phyloP scores from a whole-genome alignment of 64 coral and sea anemone genomes.

The Pachyseris speciosa region DNA sequence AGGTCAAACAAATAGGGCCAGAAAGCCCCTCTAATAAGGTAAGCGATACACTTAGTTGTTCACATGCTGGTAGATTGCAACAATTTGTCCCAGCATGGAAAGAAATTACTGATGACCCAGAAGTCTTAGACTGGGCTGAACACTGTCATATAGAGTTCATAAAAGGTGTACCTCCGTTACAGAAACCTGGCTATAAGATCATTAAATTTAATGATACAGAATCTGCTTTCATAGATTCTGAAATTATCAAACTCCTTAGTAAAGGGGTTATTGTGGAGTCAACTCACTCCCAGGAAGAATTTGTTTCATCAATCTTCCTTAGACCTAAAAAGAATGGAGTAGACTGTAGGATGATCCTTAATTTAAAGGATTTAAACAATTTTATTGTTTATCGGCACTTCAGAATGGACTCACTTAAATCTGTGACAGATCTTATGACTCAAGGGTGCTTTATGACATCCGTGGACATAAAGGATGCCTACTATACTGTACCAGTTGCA shows the following conservation, averaged over 20 bases:
- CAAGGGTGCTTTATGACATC: slow-evolving; percentile 16
- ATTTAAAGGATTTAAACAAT: slow-evolving; percentile 43
- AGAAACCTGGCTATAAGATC: neutral
- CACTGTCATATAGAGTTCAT: no score
- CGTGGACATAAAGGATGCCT: slow-evolving; percentile 38
- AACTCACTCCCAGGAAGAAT: slow-evolving; percentile 18
- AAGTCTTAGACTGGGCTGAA: no score
- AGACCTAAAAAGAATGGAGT: slow-evolving; percentile 50
- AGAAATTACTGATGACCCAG: no score
- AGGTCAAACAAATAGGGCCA: neutral
- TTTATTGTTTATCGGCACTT: slow-evolving; percentile 44
- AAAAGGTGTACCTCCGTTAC: neutral
- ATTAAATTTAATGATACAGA: slow-evolving; percentile 24
- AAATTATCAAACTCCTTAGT: slow-evolving; percentile 48
- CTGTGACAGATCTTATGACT: neutral
- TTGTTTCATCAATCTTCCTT: slow-evolving; percentile 48
- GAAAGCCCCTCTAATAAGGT: slow-evolving; percentile 22
- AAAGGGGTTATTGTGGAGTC: slow-evolving; percentile 49
- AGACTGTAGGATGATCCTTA: slow-evolving; percentile 58
- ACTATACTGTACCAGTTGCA: slow-evolving; percentile 27
- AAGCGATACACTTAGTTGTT: neutral
- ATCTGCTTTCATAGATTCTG: slow-evolving; percentile 24
- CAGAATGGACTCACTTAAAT: slow-evolving; percentile 55
- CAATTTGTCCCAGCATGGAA: no score
- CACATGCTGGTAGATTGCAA: no score